These are phyloP conservation scores for Danio kyathit DNA, from an alignment of 2,797 vertebrate genomes.

Conservation along the genomic window DNA sequence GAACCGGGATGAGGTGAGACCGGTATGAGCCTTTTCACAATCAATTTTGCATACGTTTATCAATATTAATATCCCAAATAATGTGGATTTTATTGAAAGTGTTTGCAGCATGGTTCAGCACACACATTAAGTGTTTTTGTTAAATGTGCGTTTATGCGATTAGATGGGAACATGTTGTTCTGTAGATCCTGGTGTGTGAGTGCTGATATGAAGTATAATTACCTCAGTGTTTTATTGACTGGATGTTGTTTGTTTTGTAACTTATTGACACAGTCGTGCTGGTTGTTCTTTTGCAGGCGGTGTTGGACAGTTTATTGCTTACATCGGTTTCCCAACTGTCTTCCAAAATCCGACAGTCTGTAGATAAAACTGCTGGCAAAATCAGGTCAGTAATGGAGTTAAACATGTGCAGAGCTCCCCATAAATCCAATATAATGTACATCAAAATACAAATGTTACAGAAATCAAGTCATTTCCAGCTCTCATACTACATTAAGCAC, in stretches of 20 bases:
- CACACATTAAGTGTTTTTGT: neutral
- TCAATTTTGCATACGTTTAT: neutral
- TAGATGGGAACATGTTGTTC: neutral
- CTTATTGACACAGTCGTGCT: neutral
- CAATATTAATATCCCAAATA: neutral
- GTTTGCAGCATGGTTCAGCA: neutral
- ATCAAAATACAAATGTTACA: too few relatives aligned
- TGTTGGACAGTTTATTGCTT: constrained; percentile 94
- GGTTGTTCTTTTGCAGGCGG: constrained; percentile 79
- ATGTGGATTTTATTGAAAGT: too few relatives aligned
- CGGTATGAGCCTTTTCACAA: constrained; percentile 35
- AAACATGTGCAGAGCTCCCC: neutral
- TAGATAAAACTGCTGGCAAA: constrained; percentile 96
- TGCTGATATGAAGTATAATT: neutral
- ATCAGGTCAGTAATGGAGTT: constrained; percentile 83
- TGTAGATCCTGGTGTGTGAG: neutral
- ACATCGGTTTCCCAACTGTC: constrained; percentile 97
- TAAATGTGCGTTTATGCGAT: neutral
- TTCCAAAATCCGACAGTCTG: constrained; percentile 92
- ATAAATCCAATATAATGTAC: too few relatives aligned
- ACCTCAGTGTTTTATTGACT: constrained; percentile 6
- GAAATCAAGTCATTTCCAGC: too few relatives aligned
- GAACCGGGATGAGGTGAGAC: constrained; percentile 95
- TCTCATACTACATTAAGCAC: too few relatives aligned
- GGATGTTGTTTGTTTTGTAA: constrained; percentile 16